Evolutionary conservation across 2,888 invertebrate genomes (phyloP).

Genomic region (Drosophila histrio): DNA sequence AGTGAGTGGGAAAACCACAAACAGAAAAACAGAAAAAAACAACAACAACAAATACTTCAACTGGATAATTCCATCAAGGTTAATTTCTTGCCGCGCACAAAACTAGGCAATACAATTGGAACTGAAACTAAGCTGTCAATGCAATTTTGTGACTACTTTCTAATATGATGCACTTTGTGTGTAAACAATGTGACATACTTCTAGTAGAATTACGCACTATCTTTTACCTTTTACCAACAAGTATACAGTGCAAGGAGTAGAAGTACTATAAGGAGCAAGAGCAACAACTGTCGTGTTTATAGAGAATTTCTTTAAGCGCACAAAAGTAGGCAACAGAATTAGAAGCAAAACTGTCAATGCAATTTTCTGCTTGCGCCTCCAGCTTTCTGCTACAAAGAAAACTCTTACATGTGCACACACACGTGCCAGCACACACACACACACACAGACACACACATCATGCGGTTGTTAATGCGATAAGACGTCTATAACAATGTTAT

Average conservation of each 20-base stretch:
- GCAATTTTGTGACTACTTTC: not conserved
- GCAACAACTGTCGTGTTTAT: not conserved
- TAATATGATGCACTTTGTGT: not conserved
- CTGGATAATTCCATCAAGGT: not conserved
- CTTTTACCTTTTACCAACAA: not conserved
- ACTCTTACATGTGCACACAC: not conserved
- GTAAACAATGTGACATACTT: not conserved
- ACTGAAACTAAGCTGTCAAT: not conserved
- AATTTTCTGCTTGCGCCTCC: conserved; percentile 12
- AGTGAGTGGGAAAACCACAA: too few relatives aligned
- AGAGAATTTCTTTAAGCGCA: conserved; percentile 5
- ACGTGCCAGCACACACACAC: not conserved
- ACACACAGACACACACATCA: not conserved
- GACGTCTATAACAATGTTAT: conserved; percentile 23
- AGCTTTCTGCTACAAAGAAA: conserved; percentile 3
- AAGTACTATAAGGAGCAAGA: not conserved
- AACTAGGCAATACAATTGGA: conserved; percentile 27
- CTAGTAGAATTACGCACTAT: too few relatives aligned
- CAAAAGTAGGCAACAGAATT: conserved; percentile 15
- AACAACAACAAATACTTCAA: not conserved
- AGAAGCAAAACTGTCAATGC: conserved; percentile 20
- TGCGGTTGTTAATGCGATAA: conserved; percentile 10
- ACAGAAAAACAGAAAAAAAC: too few relatives aligned
- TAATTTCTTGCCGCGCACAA: not conserved
- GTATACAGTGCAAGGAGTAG: too few relatives aligned